A percentile compares a stretch with the other conserved stretches of the same genome.
Evolutionary conservation across 2,113 vertebrate species (phyloP).

Genomic region (Leptodactylus fuscus): DNA sequence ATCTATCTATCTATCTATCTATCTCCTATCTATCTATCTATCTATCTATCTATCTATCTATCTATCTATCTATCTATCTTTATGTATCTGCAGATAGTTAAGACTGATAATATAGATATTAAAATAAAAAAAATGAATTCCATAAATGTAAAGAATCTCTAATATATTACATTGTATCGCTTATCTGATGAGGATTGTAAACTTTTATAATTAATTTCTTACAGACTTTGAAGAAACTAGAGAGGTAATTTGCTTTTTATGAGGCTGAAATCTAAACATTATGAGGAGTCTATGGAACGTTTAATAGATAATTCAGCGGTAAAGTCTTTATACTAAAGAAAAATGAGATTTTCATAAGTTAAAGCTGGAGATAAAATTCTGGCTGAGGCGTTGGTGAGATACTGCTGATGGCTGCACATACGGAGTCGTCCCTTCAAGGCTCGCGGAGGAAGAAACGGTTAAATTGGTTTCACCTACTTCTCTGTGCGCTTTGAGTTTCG

Average conservation of each 20-base stretch:
- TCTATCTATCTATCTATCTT: not conserved
- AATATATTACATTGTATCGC: not conserved
- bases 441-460: constrained; percentile 5
- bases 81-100: too few species aligned
- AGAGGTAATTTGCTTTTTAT: constrained; percentile 10
- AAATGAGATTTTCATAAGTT: constrained; percentile 42
- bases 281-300: not conserved
- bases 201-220: constrained; percentile 40
- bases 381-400: not conserved
- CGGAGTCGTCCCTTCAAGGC: not conserved
- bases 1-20: too few species aligned
- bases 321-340: constrained; percentile 39
- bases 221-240: constrained; percentile 12
- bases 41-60: not conserved
- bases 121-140: not conserved
- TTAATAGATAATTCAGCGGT: constrained; percentile 18
- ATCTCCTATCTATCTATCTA: not conserved
- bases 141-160: not conserved
- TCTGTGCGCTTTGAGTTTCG: not conserved
- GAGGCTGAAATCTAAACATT: constrained; percentile 36
- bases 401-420: constrained; percentile 10
- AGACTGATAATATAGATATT: too few species aligned
- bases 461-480: constrained; percentile 25
- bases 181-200: too few species aligned
- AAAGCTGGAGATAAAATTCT: constrained; percentile 29